phyloP scores from a whole-genome alignment of 2,113 vertebrate genomes.

The Rostratula benghalensis region DNA sequence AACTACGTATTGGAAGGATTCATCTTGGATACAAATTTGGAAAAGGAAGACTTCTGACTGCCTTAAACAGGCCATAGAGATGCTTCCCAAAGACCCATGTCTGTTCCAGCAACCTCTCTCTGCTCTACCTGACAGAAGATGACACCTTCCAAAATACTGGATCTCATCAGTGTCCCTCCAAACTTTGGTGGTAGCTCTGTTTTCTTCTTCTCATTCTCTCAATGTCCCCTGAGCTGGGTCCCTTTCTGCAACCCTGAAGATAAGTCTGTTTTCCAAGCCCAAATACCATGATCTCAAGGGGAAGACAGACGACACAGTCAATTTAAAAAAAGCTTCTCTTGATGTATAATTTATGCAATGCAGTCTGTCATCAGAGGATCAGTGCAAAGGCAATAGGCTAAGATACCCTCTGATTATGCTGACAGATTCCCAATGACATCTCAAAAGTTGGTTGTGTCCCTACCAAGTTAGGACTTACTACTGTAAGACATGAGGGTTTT shows the following conservation, averaged over 20 bases:
- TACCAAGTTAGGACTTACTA: background rate
- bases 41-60: background rate
- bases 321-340: background rate
- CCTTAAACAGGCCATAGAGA: background rate
- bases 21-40: background rate
- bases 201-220: background rate
- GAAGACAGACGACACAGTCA: background rate
- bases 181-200: background rate
- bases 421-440: background rate
- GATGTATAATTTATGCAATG: background rate
- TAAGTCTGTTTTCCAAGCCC: background rate
- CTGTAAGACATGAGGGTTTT: background rate
- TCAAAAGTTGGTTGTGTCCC: background rate
- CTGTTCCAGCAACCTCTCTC: background rate
- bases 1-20: background rate
- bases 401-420: background rate
- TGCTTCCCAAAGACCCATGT: background rate
- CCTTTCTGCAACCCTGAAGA: background rate
- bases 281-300: background rate
- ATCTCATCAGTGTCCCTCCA: background rate
- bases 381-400: background rate
- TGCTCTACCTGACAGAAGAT: background rate
- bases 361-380: background rate
- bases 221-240: background rate
- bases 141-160: background rate